A percentile compares a stretch with the other conserved stretches of the same genome.
Conservation (phyloP, 1,140 invertebrate genomes). For the Cydia strobilella region DNA sequence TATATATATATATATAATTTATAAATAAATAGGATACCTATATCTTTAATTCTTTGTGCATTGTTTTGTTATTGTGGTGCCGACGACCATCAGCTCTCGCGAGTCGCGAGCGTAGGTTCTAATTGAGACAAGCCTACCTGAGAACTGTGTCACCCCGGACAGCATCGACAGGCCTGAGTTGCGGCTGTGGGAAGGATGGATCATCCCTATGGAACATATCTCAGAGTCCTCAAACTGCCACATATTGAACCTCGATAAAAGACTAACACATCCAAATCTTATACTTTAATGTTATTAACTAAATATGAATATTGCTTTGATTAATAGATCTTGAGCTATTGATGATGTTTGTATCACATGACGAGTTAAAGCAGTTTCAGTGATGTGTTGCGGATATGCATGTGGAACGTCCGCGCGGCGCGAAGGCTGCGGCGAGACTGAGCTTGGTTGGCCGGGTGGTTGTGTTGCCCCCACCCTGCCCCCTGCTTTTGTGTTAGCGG, state of each 20-base stretch:
- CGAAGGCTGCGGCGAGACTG: constrained; percentile 65
- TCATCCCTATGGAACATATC: constrained; percentile 87
- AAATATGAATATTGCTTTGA: constrained; percentile 26
- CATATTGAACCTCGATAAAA: constrained; percentile 52
- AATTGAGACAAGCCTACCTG: constrained; percentile 53
- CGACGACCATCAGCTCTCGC: not conserved
- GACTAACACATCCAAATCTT: constrained; percentile 33
- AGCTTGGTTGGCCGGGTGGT: constrained; percentile 37
- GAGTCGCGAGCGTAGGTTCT: not conserved
- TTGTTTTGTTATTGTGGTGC: not conserved
- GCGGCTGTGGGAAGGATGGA: constrained; percentile 83
- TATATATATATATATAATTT: no score
- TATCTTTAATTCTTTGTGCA: not conserved
- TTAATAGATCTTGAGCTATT: constrained; percentile 32
- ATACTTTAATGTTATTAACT: constrained; percentile 7
- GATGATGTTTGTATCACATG: constrained; percentile 46
- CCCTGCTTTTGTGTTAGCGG: constrained; percentile 45
- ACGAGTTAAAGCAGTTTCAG: constrained; percentile 54
- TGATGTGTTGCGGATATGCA: constrained; percentile 49
- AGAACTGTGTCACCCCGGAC: constrained; percentile 68
- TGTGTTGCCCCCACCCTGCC: constrained; percentile 38
- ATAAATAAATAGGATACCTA: no score
- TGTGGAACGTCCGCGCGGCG: constrained; percentile 49
- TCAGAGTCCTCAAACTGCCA: constrained; percentile 83
- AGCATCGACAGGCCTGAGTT: constrained; percentile 81